These are phyloP conservation scores for Beroe forskalii DNA, from an alignment of 37 sponge, comb jelly and placozoan genomes.

Conservation along the genomic window DNA sequence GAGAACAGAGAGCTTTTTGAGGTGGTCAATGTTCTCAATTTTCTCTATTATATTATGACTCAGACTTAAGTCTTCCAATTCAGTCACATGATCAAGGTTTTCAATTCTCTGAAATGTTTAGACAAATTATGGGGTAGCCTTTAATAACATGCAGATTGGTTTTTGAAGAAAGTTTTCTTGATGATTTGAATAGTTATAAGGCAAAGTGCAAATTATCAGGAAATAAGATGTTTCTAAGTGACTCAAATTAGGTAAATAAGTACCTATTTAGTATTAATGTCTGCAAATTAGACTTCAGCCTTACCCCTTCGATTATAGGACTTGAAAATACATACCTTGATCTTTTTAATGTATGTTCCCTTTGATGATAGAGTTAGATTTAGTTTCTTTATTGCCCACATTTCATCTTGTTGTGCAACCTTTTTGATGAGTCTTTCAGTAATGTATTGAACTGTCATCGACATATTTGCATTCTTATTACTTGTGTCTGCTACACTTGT, in stretches of 20 bases:
- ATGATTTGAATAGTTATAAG: not conserved
- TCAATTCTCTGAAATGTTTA: conserved; percentile 53
- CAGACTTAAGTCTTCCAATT: conserved; percentile 24
- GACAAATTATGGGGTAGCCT: not conserved
- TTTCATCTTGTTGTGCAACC: conserved; percentile 3
- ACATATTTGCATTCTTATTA: not conserved
- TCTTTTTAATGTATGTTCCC: conserved; percentile 42
- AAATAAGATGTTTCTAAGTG: too few relatives aligned
- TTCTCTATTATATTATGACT: conserved; percentile 64
- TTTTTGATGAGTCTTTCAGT: conserved; percentile 35
- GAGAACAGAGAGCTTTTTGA: conserved; percentile 9
- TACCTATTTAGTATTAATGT: too few relatives aligned
- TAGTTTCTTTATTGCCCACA: conserved; percentile 32
- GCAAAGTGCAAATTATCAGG: too few relatives aligned
- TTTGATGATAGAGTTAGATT: not conserved
- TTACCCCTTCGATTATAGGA: too few relatives aligned
- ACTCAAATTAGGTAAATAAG: too few relatives aligned
- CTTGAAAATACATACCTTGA: conserved; percentile 32
- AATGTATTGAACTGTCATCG: conserved; percentile 28
- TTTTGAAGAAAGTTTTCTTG: too few relatives aligned
- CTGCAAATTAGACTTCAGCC: too few relatives aligned
- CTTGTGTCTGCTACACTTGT: not conserved
- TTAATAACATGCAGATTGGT: not conserved
- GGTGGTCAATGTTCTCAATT: conserved; percentile 39
- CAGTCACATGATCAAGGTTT: conserved; percentile 1